A percentile compares a stretch with the other conserved stretches of the same genome.
Evolutionary conservation across 2,888 invertebrate genomes (phyloP).

Genomic region (Blastobasis adustella): DNA sequence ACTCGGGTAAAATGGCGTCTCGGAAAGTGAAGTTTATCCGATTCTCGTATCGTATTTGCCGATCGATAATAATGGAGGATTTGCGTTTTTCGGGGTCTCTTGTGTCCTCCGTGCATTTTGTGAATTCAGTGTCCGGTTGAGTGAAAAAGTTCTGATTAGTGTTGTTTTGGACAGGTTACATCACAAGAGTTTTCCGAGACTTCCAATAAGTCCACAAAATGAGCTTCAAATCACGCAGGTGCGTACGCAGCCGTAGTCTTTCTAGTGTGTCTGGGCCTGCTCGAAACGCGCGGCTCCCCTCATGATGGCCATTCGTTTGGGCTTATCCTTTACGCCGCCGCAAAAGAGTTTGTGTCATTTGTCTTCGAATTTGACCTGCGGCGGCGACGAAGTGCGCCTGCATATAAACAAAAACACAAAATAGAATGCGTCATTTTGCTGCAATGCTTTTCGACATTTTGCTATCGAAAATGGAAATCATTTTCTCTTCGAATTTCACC

Average conservation of each 20-base stretch:
- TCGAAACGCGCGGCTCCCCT: conserved; percentile 79
- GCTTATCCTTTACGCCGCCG: conserved; percentile 73
- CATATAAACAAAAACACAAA: conserved; percentile 55
- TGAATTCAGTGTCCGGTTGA: conserved; percentile 55
- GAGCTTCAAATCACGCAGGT: conserved; percentile 86
- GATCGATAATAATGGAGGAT: conserved; percentile 79
- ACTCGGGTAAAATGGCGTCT: conserved; percentile 81
- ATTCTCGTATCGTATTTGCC: conserved; percentile 66
- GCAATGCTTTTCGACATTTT: conserved; percentile 1
- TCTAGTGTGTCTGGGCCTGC: conserved; percentile 92
- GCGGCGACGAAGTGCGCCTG: conserved; percentile 46
- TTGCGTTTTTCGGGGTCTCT: conserved; percentile 64
- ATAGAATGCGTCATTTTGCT: conserved; percentile 40
- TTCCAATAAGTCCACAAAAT: conserved; percentile 65
- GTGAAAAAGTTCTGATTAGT: conserved; percentile 65
- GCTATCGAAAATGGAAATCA: background rate
- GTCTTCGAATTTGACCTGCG: conserved; percentile 58
- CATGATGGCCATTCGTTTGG: conserved; percentile 74
- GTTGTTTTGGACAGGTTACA: conserved; percentile 67
- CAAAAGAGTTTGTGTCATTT: conserved; percentile 70
- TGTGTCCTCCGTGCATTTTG: conserved; percentile 55
- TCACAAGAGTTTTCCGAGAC: conserved; percentile 58
- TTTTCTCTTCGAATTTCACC: no score
- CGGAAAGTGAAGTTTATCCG: conserved; percentile 67
- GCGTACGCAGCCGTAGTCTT: conserved; percentile 96